Conservation (phyloP, 1,140 invertebrate genomes). For the Lanistes nyassanus region DNA sequence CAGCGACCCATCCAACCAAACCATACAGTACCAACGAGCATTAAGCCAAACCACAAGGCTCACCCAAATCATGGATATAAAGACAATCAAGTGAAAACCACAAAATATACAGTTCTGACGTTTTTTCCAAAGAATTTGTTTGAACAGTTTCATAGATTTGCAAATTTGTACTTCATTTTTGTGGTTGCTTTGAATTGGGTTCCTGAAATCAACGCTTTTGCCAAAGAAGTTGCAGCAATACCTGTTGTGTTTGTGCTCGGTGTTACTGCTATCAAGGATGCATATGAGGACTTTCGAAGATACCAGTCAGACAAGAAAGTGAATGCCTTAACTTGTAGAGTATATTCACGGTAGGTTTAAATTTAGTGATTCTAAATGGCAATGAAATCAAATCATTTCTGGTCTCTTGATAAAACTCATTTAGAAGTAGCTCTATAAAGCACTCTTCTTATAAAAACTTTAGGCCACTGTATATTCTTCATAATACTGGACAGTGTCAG, state of each 20-base stretch:
- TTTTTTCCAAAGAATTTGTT: slow-evolving; percentile 97
- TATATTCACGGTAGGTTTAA: slow-evolving; percentile 85
- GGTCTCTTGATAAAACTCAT: neutral
- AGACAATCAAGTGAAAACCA: slow-evolving; percentile 74
- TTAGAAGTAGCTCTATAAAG: neutral
- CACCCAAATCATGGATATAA: slow-evolving; percentile 86
- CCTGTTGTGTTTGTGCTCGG: slow-evolving; percentile 81
- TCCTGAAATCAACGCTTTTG: slow-evolving; percentile 88
- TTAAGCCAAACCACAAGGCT: slow-evolving; percentile 71
- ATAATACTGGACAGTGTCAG: too few species aligned
- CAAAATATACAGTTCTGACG: slow-evolving; percentile 93
- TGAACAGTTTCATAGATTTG: slow-evolving; percentile 97
- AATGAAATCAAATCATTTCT: neutral
- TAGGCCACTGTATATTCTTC: too few species aligned
- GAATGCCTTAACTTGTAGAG: slow-evolving; percentile 90
- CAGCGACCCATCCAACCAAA: slow-evolving; percentile 62
- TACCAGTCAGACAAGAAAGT: slow-evolving; percentile 91
- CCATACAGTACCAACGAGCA: slow-evolving; percentile 56
- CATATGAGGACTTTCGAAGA: slow-evolving; percentile 93
- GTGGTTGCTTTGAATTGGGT: slow-evolving; percentile 96
- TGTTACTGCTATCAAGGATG: slow-evolving; percentile 97
- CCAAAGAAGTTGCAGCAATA: slow-evolving; percentile 95
- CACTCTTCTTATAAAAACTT: neutral
- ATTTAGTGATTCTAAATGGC: neutral
- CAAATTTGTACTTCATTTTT: slow-evolving; percentile 98